A percentile compares a stretch with the other conserved stretches of the same genome.
Evolutionary conservation across 2,113 vertebrate species (phyloP).

Genomic region (Sorex araneus): DNA sequence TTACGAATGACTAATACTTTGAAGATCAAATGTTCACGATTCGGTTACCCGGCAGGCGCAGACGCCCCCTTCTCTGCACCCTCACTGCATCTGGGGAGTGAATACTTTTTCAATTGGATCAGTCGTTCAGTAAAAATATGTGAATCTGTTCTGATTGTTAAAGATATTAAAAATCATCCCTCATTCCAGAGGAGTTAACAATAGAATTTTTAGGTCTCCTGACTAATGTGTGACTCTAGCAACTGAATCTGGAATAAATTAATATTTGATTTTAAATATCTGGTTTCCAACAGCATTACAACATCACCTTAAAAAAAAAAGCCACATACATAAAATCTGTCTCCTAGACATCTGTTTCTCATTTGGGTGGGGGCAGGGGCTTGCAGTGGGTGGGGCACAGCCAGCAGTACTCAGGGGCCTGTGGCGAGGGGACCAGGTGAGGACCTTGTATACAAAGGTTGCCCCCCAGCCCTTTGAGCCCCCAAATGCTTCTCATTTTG

Average conservation of each 20-base stretch:
- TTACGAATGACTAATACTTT: background rate
- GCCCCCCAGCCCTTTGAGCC: too few species aligned
- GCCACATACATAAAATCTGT: background rate
- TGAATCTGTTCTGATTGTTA: conserved; percentile 20
- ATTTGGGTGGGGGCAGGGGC: too few species aligned
- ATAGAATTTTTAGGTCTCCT: background rate
- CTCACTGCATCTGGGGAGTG: background rate
- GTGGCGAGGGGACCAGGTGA: too few species aligned
- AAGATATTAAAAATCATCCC: background rate
- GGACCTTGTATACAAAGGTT: too few species aligned
- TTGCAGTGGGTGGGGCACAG: too few species aligned
- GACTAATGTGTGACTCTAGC: background rate
- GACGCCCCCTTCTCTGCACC: background rate
- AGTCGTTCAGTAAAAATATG: background rate
- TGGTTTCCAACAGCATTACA: background rate
- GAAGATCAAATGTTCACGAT: background rate
- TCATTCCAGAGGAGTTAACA: background rate
- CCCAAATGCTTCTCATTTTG: background rate
- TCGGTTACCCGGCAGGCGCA: background rate
- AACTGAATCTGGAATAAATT: background rate
- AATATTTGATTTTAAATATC: background rate
- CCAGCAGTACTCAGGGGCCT: too few species aligned
- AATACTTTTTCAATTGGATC: background rate
- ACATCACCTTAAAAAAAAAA: background rate
- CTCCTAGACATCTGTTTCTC: background rate